A percentile compares a stretch with the other conserved stretches of the same genome.
phyloP scores from a whole-genome alignment of 2,113 vertebrate genomes.

The Dasyornis broadbenti region DNA sequence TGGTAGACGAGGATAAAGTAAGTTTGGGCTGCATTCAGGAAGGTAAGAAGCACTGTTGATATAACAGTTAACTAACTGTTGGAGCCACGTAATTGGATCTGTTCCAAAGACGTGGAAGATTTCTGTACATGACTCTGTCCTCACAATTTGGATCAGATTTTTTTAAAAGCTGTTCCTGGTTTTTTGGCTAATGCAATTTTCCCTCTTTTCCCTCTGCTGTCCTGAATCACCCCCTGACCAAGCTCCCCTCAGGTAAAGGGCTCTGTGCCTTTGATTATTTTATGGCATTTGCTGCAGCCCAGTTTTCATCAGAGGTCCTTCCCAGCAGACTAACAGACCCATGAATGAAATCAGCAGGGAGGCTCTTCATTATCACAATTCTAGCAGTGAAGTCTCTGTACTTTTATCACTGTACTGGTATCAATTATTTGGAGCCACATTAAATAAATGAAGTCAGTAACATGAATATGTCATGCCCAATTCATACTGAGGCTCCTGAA shows the following conservation, averaged over 20 bases:
- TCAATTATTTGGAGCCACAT: slow-evolving; percentile 59
- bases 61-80: background rate
- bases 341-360: slow-evolving; percentile 60
- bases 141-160: background rate
- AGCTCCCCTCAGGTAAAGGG: slow-evolving; percentile 43
- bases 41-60: background rate
- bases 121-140: background rate
- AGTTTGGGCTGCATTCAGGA: background rate
- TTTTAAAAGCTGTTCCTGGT: slow-evolving; percentile 10
- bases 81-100: background rate
- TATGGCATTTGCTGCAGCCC: slow-evolving; percentile 43
- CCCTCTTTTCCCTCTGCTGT: background rate
- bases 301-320: slow-evolving; percentile 33
- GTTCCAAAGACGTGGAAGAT: background rate
- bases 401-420: slow-evolving; percentile 52
- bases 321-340: slow-evolving; percentile 52
- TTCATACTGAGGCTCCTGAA: slow-evolving; percentile 52
- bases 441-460: slow-evolving; percentile 60
- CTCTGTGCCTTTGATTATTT: slow-evolving; percentile 62
- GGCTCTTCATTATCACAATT: slow-evolving; percentile 64
- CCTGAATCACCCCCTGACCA: background rate
- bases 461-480: slow-evolving; percentile 57
- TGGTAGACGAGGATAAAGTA: background rate
- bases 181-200: background rate
- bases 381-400: slow-evolving; percentile 36